phyloP scores from a whole-genome alignment of 2,113 vertebrate species.

The Ploceus nigricollis region DNA sequence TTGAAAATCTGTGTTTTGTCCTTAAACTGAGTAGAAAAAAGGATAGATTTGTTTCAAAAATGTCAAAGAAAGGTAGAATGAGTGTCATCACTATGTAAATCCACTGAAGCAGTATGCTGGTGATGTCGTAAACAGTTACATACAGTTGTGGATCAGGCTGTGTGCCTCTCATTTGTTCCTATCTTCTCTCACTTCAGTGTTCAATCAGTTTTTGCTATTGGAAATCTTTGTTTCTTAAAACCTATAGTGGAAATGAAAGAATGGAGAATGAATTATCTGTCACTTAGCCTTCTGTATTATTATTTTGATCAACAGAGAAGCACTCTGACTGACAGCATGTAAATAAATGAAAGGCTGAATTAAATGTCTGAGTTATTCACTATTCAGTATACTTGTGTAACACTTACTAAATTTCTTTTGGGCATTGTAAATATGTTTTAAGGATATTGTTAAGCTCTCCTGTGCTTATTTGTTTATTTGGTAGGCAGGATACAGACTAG shows the following conservation, averaged over 20 bases:
- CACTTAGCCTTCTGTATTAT: background rate
- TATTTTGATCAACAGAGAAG: background rate
- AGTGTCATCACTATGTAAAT: background rate
- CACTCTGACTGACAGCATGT: background rate
- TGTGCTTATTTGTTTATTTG: background rate
- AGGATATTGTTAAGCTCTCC: background rate
- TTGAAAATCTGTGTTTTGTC: background rate
- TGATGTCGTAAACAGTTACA: background rate
- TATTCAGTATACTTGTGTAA: background rate
- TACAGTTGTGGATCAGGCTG: background rate
- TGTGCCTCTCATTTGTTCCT: background rate
- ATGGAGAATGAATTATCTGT: background rate
- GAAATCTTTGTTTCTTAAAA: background rate
- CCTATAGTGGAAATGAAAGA: background rate
- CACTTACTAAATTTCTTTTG: background rate
- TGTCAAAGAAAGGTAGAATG: background rate
- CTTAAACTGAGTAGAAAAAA: background rate
- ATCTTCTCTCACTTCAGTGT: background rate
- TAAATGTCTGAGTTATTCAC: background rate
- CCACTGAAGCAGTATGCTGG: background rate
- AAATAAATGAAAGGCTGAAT: background rate
- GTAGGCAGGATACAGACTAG: background rate
- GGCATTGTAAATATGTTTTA: background rate
- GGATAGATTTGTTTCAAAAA: background rate
- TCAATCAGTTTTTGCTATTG: background rate